These are phyloP conservation scores for Casuarius casuarius DNA, from an alignment of 2,113 vertebrate species.

Conservation along the genomic window DNA sequence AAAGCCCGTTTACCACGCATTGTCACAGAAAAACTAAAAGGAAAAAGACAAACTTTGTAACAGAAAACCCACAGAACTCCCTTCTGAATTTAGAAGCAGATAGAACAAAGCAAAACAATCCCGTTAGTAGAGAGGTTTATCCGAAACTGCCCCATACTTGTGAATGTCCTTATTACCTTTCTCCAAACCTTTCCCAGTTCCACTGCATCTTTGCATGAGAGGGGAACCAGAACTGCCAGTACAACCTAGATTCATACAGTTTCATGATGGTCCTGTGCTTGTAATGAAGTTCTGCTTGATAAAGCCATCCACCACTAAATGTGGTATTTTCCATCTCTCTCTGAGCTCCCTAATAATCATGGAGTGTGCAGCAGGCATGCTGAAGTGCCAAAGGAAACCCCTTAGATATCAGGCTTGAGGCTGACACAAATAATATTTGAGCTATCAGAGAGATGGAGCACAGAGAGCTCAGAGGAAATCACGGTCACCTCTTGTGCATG, in stretches of 20 bases:
- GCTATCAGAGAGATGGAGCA: too few species aligned
- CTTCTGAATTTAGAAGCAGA: neutral
- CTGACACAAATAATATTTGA: too few species aligned
- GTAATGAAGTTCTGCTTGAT: too few species aligned
- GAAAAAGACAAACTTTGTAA: neutral
- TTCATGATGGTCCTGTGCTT: neutral
- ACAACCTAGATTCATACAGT: neutral
- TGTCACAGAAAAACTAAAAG: neutral
- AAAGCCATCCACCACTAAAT: too few species aligned
- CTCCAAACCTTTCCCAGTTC: neutral
- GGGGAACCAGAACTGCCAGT: neutral
- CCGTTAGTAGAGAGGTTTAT: too few species aligned
- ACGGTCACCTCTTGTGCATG: too few species aligned
- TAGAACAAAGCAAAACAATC: neutral
- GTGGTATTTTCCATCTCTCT: too few species aligned
- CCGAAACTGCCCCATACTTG: neutral
- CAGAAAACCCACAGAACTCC: neutral
- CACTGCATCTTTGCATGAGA: neutral
- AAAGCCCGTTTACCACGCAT: neutral
- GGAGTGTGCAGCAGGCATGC: too few species aligned
- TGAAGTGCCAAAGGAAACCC: too few species aligned
- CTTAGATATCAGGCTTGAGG: too few species aligned
- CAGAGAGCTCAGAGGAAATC: too few species aligned
- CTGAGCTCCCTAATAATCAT: too few species aligned
- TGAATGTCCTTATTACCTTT: neutral